Base-by-base conservation (phyloP, 2,113 vertebrate species). In the Mola mola region DNA sequence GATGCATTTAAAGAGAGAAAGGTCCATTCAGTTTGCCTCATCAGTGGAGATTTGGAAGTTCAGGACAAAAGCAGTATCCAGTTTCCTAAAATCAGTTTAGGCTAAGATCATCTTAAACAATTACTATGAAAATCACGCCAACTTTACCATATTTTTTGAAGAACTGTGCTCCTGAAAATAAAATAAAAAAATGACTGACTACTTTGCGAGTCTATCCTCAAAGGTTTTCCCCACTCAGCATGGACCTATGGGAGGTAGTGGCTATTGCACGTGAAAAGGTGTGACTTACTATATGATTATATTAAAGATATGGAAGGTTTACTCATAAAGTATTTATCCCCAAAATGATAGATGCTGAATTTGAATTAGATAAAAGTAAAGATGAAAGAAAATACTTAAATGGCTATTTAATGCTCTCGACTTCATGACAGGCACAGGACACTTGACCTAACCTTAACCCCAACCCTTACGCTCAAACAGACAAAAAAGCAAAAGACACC, bases 1-100 rank as follows among this genome's bases (percentile, higher is more conserved):
- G 83, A 85, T 78, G 64, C 64, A 87, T 81, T 79, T 67, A 36
- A 25, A 50, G 25, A 50, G 65, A 17, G 24, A 31, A 57, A 26
- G 38, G 46, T 49, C 29, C 12, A 3, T 44, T 60, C 58, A 47
- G 26, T 22, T 51, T 33, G 26, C 13, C n/a, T 49, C 37, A 13
- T 59, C 72, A 62, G 7, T 21, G 21, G 56, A 47, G 62, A 66
- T 46, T 26, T n/a, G 22, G 6, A 29, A 60, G 22, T 22, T 21
- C 8, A 31, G 29, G 31, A 41, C 33, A 60, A 37, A 50, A n/a
- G n/a, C n/a, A n/a, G n/a, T n/a, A n/a, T n/a, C n/a, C n/a, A n/a
- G n/a, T n/a, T n/a, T n/a, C n/a, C n/a, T n/a, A n/a, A n/a, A n/a
- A n/a, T n/a, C n/a, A n/a, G n/a, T n/a, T n/a, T n/a, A n/a, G n/a